Evolutionary conservation across 1,140 invertebrate genomes (phyloP).

Genomic region (Cydia fagiglandana): DNA sequence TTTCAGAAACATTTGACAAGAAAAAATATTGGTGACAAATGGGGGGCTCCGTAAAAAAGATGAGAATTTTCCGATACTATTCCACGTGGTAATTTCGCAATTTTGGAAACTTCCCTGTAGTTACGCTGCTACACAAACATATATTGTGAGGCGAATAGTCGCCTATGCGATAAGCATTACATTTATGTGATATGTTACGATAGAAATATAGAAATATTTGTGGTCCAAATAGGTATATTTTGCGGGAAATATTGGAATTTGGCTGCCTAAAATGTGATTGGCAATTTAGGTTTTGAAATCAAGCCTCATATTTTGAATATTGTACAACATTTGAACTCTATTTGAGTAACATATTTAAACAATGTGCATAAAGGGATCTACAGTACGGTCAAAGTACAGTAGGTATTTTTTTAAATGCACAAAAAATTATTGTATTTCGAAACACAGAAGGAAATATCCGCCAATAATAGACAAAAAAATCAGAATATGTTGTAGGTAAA

Average conservation of each 20-base stretch:
- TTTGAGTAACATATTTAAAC: background rate
- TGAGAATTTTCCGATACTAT: no score
- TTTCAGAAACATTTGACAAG: no score
- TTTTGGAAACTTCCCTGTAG: no score
- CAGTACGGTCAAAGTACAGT: no score
- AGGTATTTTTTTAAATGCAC: no score
- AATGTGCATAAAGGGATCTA: background rate
- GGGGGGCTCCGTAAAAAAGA: no score
- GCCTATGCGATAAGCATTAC: background rate
- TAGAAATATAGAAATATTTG: conserved; percentile 1
- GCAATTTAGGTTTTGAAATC: conserved; percentile 10
- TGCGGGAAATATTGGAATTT: conserved; percentile 1
- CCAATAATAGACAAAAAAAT: no score
- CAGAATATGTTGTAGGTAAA: no score
- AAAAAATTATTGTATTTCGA: no score
- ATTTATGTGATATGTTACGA: background rate
- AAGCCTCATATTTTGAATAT: background rate
- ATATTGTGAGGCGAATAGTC: background rate
- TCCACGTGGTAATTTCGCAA: no score
- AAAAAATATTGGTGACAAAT: no score
- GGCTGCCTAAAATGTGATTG: conserved; percentile 8
- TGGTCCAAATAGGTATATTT: background rate
- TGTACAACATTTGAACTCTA: background rate
- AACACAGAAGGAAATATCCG: no score
- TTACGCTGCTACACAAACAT: background rate